Evolutionary conservation across 2,797 vertebrate species (phyloP).

Genomic region (Microctenopoma lineatum): DNA sequence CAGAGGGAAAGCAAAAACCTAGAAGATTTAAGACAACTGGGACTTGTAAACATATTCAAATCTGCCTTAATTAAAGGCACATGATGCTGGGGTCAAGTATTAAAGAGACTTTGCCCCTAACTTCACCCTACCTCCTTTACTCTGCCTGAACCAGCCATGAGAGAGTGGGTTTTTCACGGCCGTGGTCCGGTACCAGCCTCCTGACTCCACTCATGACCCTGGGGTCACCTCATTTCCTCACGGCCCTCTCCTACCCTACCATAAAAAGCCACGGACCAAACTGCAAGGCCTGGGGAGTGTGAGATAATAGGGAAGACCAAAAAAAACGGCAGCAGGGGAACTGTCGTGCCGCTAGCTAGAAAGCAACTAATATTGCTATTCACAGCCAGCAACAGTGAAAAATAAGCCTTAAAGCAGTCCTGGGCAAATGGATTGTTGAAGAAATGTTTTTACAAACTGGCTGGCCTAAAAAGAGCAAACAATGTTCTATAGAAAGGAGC

Average conservation of each 20-base stretch:
- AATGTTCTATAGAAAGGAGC: constrained; percentile 4
- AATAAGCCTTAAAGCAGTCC: constrained; percentile 34
- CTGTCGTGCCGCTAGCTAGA: constrained; percentile 55
- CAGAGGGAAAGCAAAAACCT: constrained; percentile 51
- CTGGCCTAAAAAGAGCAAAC: constrained; percentile 35
- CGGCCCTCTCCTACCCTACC: constrained; percentile 85
- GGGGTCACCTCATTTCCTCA: constrained; percentile 88
- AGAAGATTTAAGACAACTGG: constrained; percentile 85
- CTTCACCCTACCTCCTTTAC: constrained; percentile 48
- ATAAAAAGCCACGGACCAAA: constrained; percentile 83
- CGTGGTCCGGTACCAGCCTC: constrained; percentile 73
- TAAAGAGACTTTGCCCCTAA: constrained; percentile 60
- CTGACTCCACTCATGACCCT: constrained; percentile 82
- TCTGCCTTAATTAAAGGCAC: constrained; percentile 84
- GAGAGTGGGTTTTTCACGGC: constrained; percentile 66
- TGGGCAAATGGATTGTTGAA: constrained; percentile 16
- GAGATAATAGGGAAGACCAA: constrained; percentile 78
- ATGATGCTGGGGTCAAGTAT: constrained; percentile 78
- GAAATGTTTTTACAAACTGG: constrained; percentile 34
- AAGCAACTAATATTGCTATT: constrained; percentile 60
- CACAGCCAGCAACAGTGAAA: constrained; percentile 44
- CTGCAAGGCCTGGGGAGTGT: constrained; percentile 68
- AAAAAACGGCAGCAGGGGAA: constrained; percentile 69
- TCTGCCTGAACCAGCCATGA: constrained; percentile 49
- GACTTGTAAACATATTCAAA: constrained; percentile 87